Evolutionary conservation across 1,140 invertebrate species (phyloP).

Genomic region (Limonius californicus): DNA sequence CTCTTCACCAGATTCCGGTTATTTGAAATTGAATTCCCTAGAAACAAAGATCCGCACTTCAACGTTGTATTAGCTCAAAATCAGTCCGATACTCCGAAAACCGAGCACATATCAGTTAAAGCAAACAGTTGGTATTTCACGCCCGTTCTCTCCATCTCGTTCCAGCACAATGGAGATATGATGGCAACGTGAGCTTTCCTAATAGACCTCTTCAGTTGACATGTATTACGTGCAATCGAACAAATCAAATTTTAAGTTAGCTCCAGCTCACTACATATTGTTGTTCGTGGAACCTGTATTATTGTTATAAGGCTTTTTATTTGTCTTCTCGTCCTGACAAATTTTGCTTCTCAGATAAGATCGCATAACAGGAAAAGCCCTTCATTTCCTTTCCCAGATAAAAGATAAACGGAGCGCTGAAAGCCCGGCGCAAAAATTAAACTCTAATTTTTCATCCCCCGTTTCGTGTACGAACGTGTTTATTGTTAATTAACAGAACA

Average conservation of each 20-base stretch:
- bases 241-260: background rate
- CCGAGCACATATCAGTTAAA: slow-evolving; percentile 8
- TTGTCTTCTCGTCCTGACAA: too few species aligned
- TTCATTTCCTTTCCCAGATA: too few species aligned
- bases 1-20: background rate
- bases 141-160: background rate
- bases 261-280: background rate
- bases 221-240: background rate
- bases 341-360: too few species aligned
- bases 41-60: slow-evolving; percentile 12
- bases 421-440: too few species aligned
- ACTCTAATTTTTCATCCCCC: too few species aligned
- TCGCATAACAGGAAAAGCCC: too few species aligned
- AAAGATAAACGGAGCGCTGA: too few species aligned
- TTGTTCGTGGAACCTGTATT: background rate
- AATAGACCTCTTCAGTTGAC: background rate
- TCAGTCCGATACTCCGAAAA: slow-evolving; percentile 6
- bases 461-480: too few species aligned
- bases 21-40: slow-evolving; percentile 10
- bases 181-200: background rate
- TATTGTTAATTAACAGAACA: too few species aligned
- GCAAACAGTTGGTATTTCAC: background rate
- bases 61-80: slow-evolving; percentile 12
- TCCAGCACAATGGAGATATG: background rate
- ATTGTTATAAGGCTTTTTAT: too few species aligned